Evolutionary conservation across 2,797 vertebrate species (phyloP).

Genomic region (Florisuga fusca): DNA sequence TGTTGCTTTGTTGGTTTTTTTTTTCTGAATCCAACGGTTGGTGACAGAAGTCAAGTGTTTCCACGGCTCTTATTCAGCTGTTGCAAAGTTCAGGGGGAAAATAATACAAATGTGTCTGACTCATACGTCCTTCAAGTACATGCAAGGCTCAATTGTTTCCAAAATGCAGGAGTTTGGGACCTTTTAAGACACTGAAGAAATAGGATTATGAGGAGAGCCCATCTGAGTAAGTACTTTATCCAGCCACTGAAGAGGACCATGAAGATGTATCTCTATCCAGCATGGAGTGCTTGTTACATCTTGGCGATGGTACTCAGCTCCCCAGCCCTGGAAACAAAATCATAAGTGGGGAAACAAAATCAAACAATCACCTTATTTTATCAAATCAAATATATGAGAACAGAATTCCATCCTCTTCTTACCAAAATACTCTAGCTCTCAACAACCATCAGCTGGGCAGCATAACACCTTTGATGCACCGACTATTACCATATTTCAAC

Average conservation of each 20-base stretch:
- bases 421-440: not conserved
- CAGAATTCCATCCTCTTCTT: not conserved
- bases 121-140: constrained; percentile 94
- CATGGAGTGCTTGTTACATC: constrained; percentile 99
- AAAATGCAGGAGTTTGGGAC: constrained; percentile 74
- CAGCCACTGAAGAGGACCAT: constrained; percentile 98
- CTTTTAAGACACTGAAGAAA: constrained; percentile 96
- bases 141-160: constrained; percentile 84
- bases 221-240: constrained; percentile 99
- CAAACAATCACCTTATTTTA: not conserved
- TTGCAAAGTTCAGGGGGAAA: constrained; percentile 73
- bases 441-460: not conserved
- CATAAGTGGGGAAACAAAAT: not conserved
- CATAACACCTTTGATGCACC: not conserved
- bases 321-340: constrained; percentile 90
- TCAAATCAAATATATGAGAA: not conserved
- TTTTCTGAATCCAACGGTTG: constrained; percentile 90
- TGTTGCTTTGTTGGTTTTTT: constrained; percentile 68
- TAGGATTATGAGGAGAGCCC: constrained; percentile 98
- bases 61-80: constrained; percentile 87
- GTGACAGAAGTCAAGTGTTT: constrained; percentile 97
- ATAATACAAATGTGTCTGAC: constrained; percentile 76
- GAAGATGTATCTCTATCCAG: constrained; percentile 99
- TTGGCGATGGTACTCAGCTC: constrained; percentile 99
- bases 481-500: not conserved